Conservation (phyloP, 2,888 invertebrate genomes). For the Ophonus ardosiacus region DNA sequence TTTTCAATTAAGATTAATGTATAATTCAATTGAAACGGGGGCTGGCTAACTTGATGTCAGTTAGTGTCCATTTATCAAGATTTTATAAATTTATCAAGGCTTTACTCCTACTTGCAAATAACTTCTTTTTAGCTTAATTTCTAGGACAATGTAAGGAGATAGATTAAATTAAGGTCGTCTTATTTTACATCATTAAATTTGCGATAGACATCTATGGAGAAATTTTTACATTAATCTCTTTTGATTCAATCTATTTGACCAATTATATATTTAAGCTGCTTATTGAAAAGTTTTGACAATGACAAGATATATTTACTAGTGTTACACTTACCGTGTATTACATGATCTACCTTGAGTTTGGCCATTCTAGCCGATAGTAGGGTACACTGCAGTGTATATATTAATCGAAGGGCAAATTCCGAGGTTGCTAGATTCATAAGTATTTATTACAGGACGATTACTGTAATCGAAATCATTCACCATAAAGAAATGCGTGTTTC, state of each 20-base stretch:
- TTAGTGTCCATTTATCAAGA: constrained; percentile 12
- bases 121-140: constrained; percentile 7
- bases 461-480: constrained; percentile 24
- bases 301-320: neutral
- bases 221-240: neutral
- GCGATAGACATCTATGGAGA: neutral
- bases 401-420: constrained; percentile 21
- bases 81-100: constrained; percentile 33
- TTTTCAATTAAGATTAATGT: neutral
- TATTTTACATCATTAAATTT: constrained; percentile 22
- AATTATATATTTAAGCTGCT: constrained; percentile 9
- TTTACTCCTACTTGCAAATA: constrained; percentile 43
- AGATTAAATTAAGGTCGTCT: constrained; percentile 24
- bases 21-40: neutral
- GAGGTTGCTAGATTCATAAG: constrained; percentile 14
- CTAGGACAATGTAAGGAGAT: neutral
- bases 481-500: neutral
- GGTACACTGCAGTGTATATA: constrained; percentile 18
- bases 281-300: constrained; percentile 11
- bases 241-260: neutral
- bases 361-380: constrained; percentile 18
- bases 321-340: constrained; percentile 28
- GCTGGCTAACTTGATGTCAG: neutral
- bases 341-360: constrained; percentile 36
- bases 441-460: constrained; percentile 31